Conservation (phyloP, 2,888 invertebrate genomes). For the Stegophylla sp. region DNA sequence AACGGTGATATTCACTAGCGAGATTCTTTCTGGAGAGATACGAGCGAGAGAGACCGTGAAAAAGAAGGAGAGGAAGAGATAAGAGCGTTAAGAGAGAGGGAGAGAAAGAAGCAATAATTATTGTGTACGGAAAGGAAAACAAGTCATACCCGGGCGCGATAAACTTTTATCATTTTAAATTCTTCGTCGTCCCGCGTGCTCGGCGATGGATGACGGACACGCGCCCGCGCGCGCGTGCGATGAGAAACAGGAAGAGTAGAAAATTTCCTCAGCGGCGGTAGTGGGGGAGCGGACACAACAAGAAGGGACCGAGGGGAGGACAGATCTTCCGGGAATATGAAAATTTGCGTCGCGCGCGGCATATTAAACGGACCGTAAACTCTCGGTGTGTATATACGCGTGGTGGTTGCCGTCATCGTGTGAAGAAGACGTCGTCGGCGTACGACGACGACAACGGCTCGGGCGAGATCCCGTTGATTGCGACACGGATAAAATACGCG, state of each 20-base stretch:
- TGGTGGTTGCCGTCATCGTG: no score
- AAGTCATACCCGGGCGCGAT: slow-evolving; percentile 4
- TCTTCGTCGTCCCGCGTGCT: not conserved
- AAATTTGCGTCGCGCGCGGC: slow-evolving; percentile 18
- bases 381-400: not conserved
- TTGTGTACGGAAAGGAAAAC: slow-evolving; percentile 24
- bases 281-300: not conserved
- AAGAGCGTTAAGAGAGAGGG: not conserved
- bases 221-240: not conserved
- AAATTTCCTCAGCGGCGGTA: slow-evolving; percentile 3
- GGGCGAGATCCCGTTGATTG: slow-evolving; percentile 32
- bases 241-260: not conserved
- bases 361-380: slow-evolving; percentile 51
- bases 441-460: not conserved
- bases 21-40: no score
- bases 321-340: slow-evolving; percentile 38
- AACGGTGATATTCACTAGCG: not conserved
- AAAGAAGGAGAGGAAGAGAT: not conserved
- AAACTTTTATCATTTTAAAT: slow-evolving; percentile 48
- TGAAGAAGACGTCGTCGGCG: not conserved
- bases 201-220: not conserved
- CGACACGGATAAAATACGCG: slow-evolving; percentile 10
- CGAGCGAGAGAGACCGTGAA: no score
- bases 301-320: not conserved
- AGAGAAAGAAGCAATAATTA: slow-evolving; percentile 16